Evolutionary conservation across 1,140 invertebrate species (phyloP).

Genomic region (Arctopsyche grandis): DNA sequence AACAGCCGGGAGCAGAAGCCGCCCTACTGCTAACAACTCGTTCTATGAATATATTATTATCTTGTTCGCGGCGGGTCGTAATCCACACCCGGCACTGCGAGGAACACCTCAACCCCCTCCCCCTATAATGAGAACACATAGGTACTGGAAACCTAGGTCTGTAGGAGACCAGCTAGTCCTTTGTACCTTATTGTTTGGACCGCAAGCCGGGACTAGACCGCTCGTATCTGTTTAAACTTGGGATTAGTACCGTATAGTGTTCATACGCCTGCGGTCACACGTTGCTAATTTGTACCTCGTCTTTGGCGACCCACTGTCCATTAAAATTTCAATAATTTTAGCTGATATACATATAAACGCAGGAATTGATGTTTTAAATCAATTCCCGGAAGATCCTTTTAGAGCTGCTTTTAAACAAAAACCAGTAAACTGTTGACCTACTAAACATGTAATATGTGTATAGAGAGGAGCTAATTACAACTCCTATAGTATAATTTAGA

Average conservation of each 20-base stretch:
- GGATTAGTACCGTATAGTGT: constrained; percentile 5
- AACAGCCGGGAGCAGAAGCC: not conserved
- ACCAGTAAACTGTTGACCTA: too few species aligned
- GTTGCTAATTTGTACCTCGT: not conserved
- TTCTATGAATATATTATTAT: constrained; percentile 51
- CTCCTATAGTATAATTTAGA: too few species aligned
- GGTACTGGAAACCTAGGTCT: not conserved
- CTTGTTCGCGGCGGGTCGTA: constrained; percentile 42
- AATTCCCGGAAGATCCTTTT: too few species aligned
- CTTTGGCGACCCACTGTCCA: not conserved
- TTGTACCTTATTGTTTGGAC: constrained; percentile 28
- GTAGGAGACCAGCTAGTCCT: not conserved
- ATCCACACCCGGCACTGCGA: constrained; percentile 43
- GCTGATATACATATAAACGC: not conserved
- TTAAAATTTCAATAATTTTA: not conserved
- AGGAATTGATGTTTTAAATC: too few species aligned
- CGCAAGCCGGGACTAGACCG: not conserved
- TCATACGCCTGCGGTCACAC: not conserved
- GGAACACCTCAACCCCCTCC: constrained; percentile 12
- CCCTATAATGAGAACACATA: constrained; percentile 27
- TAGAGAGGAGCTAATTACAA: too few species aligned
- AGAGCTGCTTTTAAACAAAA: too few species aligned
- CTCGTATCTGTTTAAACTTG: constrained; percentile 21
- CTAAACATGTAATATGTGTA: too few species aligned
- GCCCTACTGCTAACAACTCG: constrained; percentile 38